Evolutionary conservation across 2,797 vertebrate species (phyloP).

Genomic region (Amblyraja radiata): DNA sequence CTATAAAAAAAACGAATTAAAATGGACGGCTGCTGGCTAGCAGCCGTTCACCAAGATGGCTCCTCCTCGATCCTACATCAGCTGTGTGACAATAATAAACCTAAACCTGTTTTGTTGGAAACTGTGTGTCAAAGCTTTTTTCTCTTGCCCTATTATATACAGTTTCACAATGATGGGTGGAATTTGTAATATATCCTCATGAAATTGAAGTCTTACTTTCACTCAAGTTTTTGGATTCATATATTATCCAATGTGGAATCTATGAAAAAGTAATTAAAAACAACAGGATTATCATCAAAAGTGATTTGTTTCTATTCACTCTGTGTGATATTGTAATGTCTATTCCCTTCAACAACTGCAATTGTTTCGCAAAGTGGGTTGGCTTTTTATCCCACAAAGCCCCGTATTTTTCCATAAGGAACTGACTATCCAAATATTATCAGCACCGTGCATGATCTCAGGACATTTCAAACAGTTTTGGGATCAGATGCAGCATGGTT

Average conservation of each 20-base stretch:
- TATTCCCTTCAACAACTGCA: slow-evolving; percentile 53
- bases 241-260: neutral
- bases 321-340: too few relatives aligned
- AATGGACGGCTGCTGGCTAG: too few relatives aligned
- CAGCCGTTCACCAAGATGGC: too few relatives aligned
- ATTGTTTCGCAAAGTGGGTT: slow-evolving; percentile 55
- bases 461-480: neutral
- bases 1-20: too few relatives aligned
- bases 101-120: neutral
- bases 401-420: slow-evolving; percentile 41
- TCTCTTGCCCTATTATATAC: too few relatives aligned
- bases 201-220: neutral
- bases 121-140: neutral
- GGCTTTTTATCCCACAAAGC: slow-evolving; percentile 50
- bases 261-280: neutral
- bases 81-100: too few relatives aligned
- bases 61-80: too few relatives aligned
- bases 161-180: neutral
- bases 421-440: slow-evolving; percentile 42
- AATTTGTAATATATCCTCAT: neutral
- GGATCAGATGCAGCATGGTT: too few relatives aligned
- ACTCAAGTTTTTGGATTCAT: slow-evolving; percentile 3
- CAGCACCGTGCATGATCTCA: slow-evolving; percentile 50
- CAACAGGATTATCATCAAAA: neutral
- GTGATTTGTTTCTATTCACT: neutral